phyloP scores from a whole-genome alignment of 2,113 vertebrate genomes.

The Cyprinodon brontotheroides region DNA sequence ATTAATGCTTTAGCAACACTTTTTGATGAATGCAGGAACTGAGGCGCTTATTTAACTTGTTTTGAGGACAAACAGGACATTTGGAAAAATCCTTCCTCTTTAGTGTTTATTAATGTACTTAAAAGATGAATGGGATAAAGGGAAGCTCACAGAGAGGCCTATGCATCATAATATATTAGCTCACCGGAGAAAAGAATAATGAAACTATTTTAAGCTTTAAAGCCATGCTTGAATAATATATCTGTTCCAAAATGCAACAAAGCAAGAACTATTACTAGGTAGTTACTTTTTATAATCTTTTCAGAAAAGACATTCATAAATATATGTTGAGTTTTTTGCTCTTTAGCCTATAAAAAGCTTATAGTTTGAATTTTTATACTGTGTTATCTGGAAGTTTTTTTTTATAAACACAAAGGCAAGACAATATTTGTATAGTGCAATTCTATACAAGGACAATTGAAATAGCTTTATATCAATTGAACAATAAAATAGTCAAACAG shows the following conservation, averaged over 20 bases:
- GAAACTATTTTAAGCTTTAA: slow-evolving; percentile 79
- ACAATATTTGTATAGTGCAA: no score
- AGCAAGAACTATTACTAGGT: slow-evolving; percentile 79
- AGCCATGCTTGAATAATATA: slow-evolving; percentile 78
- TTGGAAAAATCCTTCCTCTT: slow-evolving; percentile 77
- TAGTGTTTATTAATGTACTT: slow-evolving; percentile 83
- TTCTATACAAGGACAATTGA: no score
- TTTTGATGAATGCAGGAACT: slow-evolving; percentile 78
- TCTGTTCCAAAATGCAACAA: slow-evolving; percentile 78
- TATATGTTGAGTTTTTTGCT: slow-evolving; percentile 52
- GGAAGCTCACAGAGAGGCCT: slow-evolving; percentile 51
- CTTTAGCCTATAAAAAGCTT: slow-evolving; percentile 33
- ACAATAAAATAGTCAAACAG: no score
- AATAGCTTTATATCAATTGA: no score
- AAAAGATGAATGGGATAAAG: slow-evolving; percentile 81
- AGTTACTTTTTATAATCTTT: slow-evolving; percentile 79
- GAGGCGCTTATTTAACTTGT: slow-evolving; percentile 79
- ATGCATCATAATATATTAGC: slow-evolving; percentile 76
- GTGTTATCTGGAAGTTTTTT: slow-evolving; percentile 14
- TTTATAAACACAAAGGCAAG: not conserved
- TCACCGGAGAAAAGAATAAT: slow-evolving; percentile 79
- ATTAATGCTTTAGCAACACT: slow-evolving; percentile 67
- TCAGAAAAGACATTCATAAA: slow-evolving; percentile 73
- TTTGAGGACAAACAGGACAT: slow-evolving; percentile 79
- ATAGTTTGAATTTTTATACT: slow-evolving; percentile 6